These are phyloP conservation scores for Morpho helenor DNA, from an alignment of 2,888 invertebrate species.

Conservation along the genomic window DNA sequence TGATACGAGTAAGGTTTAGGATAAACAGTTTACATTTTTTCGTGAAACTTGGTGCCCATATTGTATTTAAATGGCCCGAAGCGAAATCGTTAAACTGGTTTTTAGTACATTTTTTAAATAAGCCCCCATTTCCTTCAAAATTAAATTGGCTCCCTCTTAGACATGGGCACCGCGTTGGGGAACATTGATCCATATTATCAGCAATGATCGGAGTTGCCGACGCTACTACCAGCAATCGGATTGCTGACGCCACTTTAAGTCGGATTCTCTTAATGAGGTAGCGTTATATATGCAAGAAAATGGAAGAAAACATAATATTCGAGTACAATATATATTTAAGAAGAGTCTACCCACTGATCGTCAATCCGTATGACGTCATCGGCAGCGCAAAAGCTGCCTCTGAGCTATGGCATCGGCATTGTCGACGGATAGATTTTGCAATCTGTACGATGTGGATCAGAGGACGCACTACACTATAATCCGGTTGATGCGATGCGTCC, in stretches of 20 bases:
- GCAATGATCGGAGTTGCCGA: not conserved
- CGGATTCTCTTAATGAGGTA: not conserved
- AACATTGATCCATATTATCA: not conserved
- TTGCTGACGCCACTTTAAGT: not conserved
- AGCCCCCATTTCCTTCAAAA: no score
- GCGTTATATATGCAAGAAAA: not conserved
- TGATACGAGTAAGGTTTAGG: no score
- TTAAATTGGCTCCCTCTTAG: no score
- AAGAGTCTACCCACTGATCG: not conserved
- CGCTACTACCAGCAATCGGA: not conserved
- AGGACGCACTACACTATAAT: not conserved
- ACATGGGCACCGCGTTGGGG: no score
- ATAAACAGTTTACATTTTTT: no score
- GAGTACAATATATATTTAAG: no score
- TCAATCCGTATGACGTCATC: conserved; percentile 13
- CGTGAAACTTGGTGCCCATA: no score
- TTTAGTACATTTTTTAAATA: no score
- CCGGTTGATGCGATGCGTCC: not conserved
- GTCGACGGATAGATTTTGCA: conserved; percentile 1
- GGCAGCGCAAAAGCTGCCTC: conserved; percentile 35
- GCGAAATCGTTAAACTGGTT: no score
- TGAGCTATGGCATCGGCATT: conserved; percentile 6
- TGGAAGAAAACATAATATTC: not conserved
- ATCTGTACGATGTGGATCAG: conserved; percentile 2
- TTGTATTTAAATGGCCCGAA: no score